Evolutionary conservation across 1,140 invertebrate species (phyloP).

Genomic region (Aphelenchoides besseyi): DNA sequence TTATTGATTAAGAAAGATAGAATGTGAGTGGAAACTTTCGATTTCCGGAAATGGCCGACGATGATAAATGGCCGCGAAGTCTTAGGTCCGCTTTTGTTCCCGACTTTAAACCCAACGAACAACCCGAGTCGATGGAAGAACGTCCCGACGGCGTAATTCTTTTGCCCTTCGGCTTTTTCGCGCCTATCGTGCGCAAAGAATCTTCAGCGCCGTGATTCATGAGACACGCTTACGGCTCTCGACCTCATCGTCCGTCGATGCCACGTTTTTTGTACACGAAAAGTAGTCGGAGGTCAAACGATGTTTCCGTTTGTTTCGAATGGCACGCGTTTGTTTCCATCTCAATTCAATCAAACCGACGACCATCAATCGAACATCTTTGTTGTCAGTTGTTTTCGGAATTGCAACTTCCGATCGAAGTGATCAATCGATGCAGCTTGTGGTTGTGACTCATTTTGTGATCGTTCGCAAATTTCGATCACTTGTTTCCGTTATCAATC

Average conservation of each 20-base stretch:
- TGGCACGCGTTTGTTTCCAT: neutral
- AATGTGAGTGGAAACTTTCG: no score
- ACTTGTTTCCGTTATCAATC: neutral
- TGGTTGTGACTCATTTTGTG: neutral
- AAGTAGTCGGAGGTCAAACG: conserved; percentile 5
- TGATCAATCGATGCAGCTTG: neutral
- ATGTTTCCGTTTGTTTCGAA: neutral
- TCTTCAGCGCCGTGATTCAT: neutral
- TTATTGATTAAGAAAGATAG: no score
- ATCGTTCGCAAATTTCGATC: neutral
- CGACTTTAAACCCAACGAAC: neutral
- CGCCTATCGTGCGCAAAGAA: neutral
- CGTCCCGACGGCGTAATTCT: no score
- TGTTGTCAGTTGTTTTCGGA: neutral
- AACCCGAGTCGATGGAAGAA: neutral
- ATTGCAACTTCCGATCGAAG: neutral
- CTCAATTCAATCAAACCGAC: neutral
- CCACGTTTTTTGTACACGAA: no score
- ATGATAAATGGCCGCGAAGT: no score
- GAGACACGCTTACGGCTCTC: neutral
- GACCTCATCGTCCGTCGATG: neutral
- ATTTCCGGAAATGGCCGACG: no score
- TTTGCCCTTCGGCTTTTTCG: no score
- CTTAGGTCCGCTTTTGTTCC: no score
- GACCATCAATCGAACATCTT: neutral